A percentile compares a stretch with the other conserved stretches of the same genome.
Evolutionary conservation across 2,113 vertebrate genomes (phyloP).

Genomic region (Calidris pygmaea): DNA sequence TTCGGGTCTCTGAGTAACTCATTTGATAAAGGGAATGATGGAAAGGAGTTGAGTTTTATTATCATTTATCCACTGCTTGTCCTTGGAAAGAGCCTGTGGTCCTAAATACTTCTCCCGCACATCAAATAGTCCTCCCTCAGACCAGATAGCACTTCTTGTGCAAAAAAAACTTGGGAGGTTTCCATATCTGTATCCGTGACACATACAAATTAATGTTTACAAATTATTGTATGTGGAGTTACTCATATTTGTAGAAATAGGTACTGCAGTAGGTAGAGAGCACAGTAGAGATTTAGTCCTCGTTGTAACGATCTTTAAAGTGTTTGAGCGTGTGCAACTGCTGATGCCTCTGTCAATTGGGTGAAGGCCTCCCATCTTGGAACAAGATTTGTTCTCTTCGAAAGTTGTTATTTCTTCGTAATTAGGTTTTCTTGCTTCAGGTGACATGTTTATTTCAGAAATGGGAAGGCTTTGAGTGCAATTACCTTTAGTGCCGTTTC

Average conservation of each 20-base stretch:
- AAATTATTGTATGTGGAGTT: neutral
- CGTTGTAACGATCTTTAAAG: neutral
- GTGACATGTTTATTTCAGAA: neutral
- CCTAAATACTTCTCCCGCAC: neutral
- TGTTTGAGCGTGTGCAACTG: neutral
- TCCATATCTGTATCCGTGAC: neutral
- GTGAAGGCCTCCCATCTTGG: neutral
- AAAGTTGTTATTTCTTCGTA: neutral
- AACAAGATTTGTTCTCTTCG: neutral
- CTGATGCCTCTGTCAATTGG: neutral
- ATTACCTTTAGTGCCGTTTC: neutral
- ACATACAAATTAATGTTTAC: neutral
- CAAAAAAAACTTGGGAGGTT: neutral
- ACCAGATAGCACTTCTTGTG: neutral
- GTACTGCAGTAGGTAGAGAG: neutral
- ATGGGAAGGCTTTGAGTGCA: neutral
- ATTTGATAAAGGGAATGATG: neutral
- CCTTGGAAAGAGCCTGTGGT: neutral
- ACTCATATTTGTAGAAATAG: neutral
- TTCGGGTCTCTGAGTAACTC: neutral
- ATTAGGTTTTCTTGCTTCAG: neutral
- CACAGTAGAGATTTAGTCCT: neutral
- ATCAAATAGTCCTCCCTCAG: neutral
- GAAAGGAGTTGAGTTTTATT: neutral
- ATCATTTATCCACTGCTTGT: neutral